phyloP scores from a whole-genome alignment of 2,888 invertebrate genomes.

The Colostygia pectinataria region DNA sequence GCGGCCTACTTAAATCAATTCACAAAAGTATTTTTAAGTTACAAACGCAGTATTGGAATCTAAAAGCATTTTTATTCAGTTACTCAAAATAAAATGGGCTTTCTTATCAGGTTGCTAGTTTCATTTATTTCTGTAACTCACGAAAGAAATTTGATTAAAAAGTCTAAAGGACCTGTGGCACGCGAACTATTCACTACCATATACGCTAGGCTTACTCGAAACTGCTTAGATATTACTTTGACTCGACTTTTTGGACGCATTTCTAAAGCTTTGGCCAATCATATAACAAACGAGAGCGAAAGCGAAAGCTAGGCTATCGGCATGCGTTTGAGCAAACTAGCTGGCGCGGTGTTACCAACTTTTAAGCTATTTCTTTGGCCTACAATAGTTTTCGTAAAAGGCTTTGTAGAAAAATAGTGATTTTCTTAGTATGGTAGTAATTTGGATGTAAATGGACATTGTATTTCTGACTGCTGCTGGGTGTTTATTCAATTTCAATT shows the following conservation, averaged over 20 bases:
- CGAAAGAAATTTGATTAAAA: constrained; percentile 34
- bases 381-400: neutral
- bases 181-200: constrained; percentile 46
- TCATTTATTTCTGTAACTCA: constrained; percentile 24
- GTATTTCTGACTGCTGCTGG: too few relatives aligned
- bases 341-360: constrained; percentile 18
- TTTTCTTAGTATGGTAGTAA: too few relatives aligned
- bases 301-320: too few relatives aligned
- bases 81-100: constrained; percentile 14
- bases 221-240: constrained; percentile 43
- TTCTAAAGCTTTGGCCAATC: too few relatives aligned
- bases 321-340: too few relatives aligned
- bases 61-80: constrained; percentile 9
- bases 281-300: too few relatives aligned
- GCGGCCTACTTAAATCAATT: constrained; percentile 3
- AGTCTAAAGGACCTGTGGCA: constrained; percentile 39
- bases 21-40: neutral
- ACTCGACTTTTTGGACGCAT: constrained; percentile 53
- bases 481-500: too few relatives aligned
- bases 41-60: neutral
- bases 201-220: constrained; percentile 27
- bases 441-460: too few relatives aligned
- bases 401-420: too few relatives aligned
- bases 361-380: constrained; percentile 3
- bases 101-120: constrained; percentile 15